Conservation (phyloP, 1,140 invertebrate genomes). For the Agrilus planipennis region DNA sequence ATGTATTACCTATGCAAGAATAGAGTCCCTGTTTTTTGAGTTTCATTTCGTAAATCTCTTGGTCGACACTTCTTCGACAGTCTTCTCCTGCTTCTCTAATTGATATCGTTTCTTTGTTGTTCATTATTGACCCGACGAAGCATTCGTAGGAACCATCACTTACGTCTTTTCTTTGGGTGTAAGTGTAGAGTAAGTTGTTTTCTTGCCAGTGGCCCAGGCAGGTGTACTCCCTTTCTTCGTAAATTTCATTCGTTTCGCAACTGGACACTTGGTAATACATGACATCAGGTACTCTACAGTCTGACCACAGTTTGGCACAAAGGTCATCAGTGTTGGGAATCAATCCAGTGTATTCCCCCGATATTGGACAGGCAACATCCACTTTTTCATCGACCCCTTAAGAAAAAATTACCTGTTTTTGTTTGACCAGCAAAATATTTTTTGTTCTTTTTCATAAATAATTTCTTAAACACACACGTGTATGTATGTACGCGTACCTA, state of each 20-base stretch:
- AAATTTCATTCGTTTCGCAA: slow-evolving; percentile 48
- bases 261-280: slow-evolving; percentile 62
- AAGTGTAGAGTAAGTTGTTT: slow-evolving; percentile 53
- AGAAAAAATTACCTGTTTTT: too few relatives aligned
- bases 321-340: slow-evolving; percentile 53
- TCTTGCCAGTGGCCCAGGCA: slow-evolving; percentile 63
- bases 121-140: slow-evolving; percentile 56
- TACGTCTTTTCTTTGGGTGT: slow-evolving; percentile 53
- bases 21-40: slow-evolving; percentile 41
- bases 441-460: too few relatives aligned
- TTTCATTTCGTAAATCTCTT: slow-evolving; percentile 51
- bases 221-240: slow-evolving; percentile 57
- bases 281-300: slow-evolving; percentile 54
- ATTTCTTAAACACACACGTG: too few relatives aligned
- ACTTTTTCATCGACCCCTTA: slow-evolving; percentile 37
- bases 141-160: slow-evolving; percentile 51
- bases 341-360: slow-evolving; percentile 52
- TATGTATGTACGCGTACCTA: too few relatives aligned
- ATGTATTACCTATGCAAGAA: slow-evolving; percentile 14
- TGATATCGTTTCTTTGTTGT: slow-evolving; percentile 47
- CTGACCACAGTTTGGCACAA: slow-evolving; percentile 60
- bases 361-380: slow-evolving; percentile 47
- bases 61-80: slow-evolving; percentile 52
- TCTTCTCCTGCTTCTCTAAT: slow-evolving; percentile 61
- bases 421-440: too few relatives aligned